A percentile compares a stretch with the other conserved stretches of the same genome.
phyloP scores from a whole-genome alignment of 2,113 vertebrate genomes.

The Callipepla squamata region DNA sequence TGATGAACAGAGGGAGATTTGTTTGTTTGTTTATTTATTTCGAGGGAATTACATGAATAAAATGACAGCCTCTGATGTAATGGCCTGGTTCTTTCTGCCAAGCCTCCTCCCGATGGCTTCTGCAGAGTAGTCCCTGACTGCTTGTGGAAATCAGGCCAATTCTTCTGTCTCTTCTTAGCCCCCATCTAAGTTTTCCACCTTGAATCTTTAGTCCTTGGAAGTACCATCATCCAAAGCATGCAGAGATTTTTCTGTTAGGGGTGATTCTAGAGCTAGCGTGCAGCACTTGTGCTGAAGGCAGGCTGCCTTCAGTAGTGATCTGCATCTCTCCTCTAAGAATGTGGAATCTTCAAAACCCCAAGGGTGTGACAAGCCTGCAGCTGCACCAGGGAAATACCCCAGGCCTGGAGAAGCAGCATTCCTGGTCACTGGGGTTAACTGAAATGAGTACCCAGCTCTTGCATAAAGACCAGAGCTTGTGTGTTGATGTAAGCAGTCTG shows the following conservation, averaged over 20 bases:
- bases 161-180: neutral
- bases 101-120: neutral
- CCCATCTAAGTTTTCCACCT: neutral
- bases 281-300: neutral
- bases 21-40: neutral
- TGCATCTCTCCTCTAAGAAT: neutral
- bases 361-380: neutral
- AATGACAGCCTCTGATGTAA: neutral
- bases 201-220: neutral
- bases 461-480: neutral
- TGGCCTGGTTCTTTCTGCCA: neutral
- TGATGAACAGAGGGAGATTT: neutral
- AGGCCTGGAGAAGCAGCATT: neutral
- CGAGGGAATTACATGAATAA: neutral
- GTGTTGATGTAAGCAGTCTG: rapidly evolving
- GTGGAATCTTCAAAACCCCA: neutral
- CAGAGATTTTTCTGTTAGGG: neutral
- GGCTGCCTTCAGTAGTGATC: neutral
- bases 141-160: neutral
- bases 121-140: neutral
- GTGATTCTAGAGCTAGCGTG: neutral
- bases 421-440: neutral
- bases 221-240: neutral
- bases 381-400: rapidly evolving
- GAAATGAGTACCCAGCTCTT: neutral